phyloP scores from a whole-genome alignment of 1,140 invertebrate species.

The Amyelois transitella region DNA sequence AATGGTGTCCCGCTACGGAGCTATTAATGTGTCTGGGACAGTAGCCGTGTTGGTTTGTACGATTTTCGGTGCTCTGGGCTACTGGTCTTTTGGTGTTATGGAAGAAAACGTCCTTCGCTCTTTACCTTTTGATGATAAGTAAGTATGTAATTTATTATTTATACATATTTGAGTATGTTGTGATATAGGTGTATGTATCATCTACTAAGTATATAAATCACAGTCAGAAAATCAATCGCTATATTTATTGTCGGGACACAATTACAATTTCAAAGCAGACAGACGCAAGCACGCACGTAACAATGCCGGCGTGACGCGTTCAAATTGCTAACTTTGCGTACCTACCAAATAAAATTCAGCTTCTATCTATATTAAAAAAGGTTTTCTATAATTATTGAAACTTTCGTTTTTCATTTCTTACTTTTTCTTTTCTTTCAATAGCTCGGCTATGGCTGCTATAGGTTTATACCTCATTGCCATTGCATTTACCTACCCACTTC shows the following conservation, averaged over 20 bases:
- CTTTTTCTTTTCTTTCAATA: constrained; percentile 21
- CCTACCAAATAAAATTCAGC: too few relatives aligned
- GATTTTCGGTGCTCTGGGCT: constrained; percentile 36
- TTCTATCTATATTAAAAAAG: too few relatives aligned
- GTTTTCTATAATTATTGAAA: too few relatives aligned
- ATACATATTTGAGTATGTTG: too few relatives aligned
- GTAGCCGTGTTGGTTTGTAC: constrained; percentile 27
- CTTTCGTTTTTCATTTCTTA: neutral
- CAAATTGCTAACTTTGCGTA: too few relatives aligned
- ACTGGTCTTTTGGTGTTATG: constrained; percentile 50
- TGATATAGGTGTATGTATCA: too few relatives aligned
- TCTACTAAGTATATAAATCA: too few relatives aligned
- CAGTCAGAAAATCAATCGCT: too few relatives aligned
- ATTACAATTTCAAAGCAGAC: too few relatives aligned
- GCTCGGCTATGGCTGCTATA: constrained; percentile 31
- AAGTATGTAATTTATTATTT: constrained; percentile 9
- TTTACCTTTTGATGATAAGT: constrained; percentile 47
- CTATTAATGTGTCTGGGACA: constrained; percentile 32
- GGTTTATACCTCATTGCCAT: constrained; percentile 33
- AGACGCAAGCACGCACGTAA: too few relatives aligned
- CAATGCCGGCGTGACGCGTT: too few relatives aligned
- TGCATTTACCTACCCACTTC: constrained; percentile 39
- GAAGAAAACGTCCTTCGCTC: constrained; percentile 50
- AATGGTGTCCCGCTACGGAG: constrained; percentile 26
- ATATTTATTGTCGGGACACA: too few relatives aligned